Percentiles rank a stretch among this genome's conserved stretches.
Evolutionary conservation across 2,888 invertebrate species (phyloP).

Genomic region (Orchesella flavescens): DNA sequence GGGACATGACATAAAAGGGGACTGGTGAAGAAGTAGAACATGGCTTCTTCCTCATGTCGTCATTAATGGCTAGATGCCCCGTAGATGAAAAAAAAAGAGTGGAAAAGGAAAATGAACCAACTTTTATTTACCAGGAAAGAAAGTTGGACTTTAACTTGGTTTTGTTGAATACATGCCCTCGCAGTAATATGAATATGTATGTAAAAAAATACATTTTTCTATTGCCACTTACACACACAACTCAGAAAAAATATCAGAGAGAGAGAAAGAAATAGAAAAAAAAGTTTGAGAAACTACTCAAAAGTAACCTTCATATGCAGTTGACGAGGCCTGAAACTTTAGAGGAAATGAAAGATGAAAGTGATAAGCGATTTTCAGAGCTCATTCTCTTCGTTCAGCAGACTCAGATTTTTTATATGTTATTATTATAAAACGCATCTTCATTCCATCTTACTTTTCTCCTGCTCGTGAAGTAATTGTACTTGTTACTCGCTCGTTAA

Average conservation of each 20-base stretch:
- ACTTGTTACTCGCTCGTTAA: no score
- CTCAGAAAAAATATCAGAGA: constrained; percentile 5
- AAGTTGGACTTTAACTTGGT: constrained; percentile 28
- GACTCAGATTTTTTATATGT: neutral
- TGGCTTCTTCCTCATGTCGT: no score
- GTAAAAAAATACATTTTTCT: neutral
- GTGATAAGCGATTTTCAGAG: constrained; percentile 65
- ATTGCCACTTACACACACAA: no score
- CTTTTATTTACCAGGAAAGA: constrained; percentile 17
- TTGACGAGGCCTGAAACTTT: no score
- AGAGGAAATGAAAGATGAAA: constrained; percentile 70
- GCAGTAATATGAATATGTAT: neutral
- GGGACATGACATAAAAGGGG: no score
- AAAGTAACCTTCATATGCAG: no score
- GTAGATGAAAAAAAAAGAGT: neutral
- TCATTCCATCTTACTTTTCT: neutral
- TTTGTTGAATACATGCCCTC: constrained; percentile 21
- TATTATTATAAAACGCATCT: neutral
- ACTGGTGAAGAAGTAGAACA: neutral
- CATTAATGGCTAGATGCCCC: no score
- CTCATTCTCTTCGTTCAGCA: neutral
- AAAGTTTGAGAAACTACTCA: neutral
- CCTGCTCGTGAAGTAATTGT: no score
- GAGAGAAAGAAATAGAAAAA: constrained; percentile 35
- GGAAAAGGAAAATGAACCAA: constrained; percentile 6